phyloP scores from a whole-genome alignment of 2,888 invertebrate species.

The Harpalus rubripes region DNA sequence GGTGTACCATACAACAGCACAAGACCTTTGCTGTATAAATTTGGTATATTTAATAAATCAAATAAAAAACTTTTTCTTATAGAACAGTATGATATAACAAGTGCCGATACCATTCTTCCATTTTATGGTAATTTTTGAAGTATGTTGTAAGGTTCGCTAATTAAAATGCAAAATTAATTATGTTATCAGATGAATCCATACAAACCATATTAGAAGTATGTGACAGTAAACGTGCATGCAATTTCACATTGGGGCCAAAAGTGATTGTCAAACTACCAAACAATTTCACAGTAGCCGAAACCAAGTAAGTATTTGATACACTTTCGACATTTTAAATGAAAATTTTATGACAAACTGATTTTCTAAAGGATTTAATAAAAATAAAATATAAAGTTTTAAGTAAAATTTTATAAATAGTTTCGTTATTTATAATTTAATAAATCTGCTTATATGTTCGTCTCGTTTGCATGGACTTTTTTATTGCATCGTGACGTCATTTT shows the following conservation, averaged over 20 bases:
- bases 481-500: no score
- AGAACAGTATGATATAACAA: constrained; percentile 47
- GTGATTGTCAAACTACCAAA: constrained; percentile 57
- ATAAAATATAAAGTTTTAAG: no score
- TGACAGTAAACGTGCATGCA: constrained; percentile 61
- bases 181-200: constrained; percentile 43
- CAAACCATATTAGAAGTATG: constrained; percentile 56
- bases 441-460: no score
- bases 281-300: constrained; percentile 54
- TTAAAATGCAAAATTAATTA: background rate
- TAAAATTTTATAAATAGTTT: no score
- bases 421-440: no score
- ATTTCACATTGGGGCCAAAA: constrained; percentile 59
- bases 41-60: constrained; percentile 19
- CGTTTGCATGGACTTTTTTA: no score
- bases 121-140: constrained; percentile 40
- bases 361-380: background rate
- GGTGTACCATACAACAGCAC: constrained; percentile 34
- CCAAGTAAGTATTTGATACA: constrained; percentile 55
- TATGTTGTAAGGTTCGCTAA: background rate
- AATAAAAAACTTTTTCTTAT: constrained; percentile 30
- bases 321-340: constrained; percentile 19
- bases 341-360: background rate
- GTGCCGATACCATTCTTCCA: constrained; percentile 41
- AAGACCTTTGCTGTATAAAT: constrained; percentile 52